Evolutionary conservation across 2,113 vertebrate species (phyloP).

Genomic region (Chaetops frenatus): DNA sequence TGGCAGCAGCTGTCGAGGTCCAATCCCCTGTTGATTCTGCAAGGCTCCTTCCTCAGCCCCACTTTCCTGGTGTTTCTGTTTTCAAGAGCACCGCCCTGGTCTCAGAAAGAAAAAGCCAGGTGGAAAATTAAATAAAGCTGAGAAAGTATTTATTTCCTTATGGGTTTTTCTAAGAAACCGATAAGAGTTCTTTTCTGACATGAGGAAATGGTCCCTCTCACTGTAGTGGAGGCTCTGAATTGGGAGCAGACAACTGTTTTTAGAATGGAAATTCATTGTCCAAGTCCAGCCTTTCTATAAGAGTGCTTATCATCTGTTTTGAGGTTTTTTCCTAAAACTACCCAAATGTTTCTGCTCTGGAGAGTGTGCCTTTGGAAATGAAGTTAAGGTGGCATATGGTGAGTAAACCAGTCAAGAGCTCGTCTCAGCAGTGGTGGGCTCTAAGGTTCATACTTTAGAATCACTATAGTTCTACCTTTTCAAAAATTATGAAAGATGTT

Average conservation of each 20-base stretch:
- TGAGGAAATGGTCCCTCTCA: neutral
- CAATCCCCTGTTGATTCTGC: neutral
- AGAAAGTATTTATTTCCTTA: neutral
- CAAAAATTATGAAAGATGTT: neutral
- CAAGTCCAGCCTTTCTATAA: neutral
- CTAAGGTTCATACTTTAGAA: neutral
- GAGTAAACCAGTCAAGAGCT: neutral
- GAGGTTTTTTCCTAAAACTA: neutral
- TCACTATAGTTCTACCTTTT: neutral
- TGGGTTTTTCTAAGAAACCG: neutral
- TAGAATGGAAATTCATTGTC: neutral
- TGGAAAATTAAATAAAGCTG: neutral
- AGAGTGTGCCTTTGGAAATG: neutral
- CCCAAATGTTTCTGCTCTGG: neutral
- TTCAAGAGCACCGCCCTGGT: neutral
- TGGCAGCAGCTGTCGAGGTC: neutral
- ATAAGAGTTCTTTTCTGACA: neutral
- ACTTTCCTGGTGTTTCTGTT: neutral
- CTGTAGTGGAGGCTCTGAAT: neutral
- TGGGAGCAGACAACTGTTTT: neutral
- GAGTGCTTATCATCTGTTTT: neutral
- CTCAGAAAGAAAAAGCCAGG: neutral
- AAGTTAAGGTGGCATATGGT: neutral
- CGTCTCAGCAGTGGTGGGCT: neutral
- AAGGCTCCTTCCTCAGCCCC: neutral